Evolutionary conservation across 2,113 vertebrate species (phyloP).

Genomic region (Ovis canadensis): DNA sequence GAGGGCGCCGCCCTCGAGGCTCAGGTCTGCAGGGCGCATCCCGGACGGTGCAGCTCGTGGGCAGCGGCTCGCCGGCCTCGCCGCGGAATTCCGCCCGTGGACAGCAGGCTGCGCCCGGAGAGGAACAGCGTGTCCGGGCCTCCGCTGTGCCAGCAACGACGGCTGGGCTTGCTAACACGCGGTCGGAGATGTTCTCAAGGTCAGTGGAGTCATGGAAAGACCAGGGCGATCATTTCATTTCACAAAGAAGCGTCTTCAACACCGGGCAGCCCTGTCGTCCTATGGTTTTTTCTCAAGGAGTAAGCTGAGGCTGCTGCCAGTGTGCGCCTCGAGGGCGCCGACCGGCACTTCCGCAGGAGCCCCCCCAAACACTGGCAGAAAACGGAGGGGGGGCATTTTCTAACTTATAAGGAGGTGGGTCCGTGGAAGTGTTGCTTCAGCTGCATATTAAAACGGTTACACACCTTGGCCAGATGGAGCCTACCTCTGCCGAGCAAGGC

Average conservation of each 20-base stretch:
- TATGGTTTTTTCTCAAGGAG: not conserved
- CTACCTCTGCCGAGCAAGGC: not conserved
- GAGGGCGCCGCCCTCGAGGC: not conserved
- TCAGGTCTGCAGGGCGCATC: not conserved
- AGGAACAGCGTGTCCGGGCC: constrained; percentile 12
- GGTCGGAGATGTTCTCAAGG: too few species aligned
- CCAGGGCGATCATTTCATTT: not conserved
- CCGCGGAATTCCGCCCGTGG: constrained; percentile 58
- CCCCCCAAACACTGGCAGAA: not conserved
- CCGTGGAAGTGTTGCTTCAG: not conserved
- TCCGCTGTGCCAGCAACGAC: rapidly evolving
- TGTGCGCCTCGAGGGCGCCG: not conserved
- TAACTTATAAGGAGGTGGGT: not conserved
- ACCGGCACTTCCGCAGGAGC: not conserved
- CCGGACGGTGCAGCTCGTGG: rapidly evolving
- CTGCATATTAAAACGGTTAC: not conserved
- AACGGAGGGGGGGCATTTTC: not conserved
- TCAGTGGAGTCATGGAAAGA: not conserved
- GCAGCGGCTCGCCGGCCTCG: constrained; percentile 7
- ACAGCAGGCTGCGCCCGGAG: not conserved
- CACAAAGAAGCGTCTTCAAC: not conserved
- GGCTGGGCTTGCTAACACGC: not conserved
- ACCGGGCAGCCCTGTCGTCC: not conserved
- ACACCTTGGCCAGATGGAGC: not conserved
- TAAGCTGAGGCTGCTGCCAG: not conserved